phyloP scores from a whole-genome alignment of 2,797 vertebrate genomes.

The Gobio occitaniae region DNA sequence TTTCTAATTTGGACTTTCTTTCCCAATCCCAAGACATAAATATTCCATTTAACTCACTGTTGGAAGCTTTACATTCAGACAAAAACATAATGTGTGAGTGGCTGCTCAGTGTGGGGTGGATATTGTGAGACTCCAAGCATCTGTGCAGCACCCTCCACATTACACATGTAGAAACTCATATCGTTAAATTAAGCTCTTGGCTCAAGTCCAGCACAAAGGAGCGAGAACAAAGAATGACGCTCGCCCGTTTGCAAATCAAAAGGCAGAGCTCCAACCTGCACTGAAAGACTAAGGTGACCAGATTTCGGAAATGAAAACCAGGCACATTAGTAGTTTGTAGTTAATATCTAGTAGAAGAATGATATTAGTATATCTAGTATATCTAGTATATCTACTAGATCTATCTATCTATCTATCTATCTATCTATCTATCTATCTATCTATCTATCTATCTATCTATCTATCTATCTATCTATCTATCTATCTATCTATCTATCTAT shows the following conservation, averaged over 20 bases:
- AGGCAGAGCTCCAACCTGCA: not conserved
- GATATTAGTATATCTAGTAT: too few relatives aligned
- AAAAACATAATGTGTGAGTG: constrained; percentile 55
- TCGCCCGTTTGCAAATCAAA: not conserved
- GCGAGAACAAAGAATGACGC: constrained; percentile 46
- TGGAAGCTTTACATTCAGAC: constrained; percentile 52
- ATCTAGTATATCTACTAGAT: too few relatives aligned
- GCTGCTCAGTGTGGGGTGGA: constrained; percentile 53
- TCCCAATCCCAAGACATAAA: constrained; percentile 57
- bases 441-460: too few relatives aligned
- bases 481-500: too few relatives aligned
- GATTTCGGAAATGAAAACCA: constrained; percentile 18
- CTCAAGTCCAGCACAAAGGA: constrained; percentile 35
- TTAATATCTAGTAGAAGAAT: too few relatives aligned
- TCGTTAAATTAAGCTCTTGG: constrained; percentile 53
- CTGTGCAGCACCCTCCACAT: constrained; percentile 47
- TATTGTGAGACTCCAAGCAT: constrained; percentile 60
- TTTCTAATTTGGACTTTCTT: constrained; percentile 48
- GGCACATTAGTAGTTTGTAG: not conserved
- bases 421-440: too few relatives aligned
- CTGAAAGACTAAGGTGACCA: constrained; percentile 1
- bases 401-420: too few relatives aligned
- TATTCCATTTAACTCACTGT: constrained; percentile 52
- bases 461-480: too few relatives aligned
- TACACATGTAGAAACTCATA: constrained; percentile 54